Percentiles rank a stretch among this genome's conserved stretches.
These are phyloP conservation scores for Pachypanchax playfairii DNA, from an alignment of 2,113 vertebrate species.

Conservation along the genomic window DNA sequence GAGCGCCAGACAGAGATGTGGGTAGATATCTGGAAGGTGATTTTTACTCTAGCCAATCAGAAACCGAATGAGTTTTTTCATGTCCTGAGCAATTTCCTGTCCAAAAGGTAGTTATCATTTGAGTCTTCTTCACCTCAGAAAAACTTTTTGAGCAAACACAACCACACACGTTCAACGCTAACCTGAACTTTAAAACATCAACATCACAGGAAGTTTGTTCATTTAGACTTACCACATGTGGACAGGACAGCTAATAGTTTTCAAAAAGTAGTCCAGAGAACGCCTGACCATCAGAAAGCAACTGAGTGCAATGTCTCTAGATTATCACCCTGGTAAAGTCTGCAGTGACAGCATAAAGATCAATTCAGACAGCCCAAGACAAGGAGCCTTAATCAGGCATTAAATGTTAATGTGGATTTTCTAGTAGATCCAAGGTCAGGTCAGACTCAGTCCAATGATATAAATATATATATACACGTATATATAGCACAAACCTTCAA, in stretches of 20 bases:
- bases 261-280: slow-evolving; percentile 22
- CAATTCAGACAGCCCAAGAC: slow-evolving; percentile 52
- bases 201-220: slow-evolving; percentile 23
- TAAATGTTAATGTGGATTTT: slow-evolving; percentile 69
- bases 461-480: slow-evolving; percentile 40
- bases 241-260: slow-evolving; percentile 56
- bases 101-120: slow-evolving; percentile 27
- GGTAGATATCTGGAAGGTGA: slow-evolving; percentile 14
- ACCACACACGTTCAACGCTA: slow-evolving; percentile 28
- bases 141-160: slow-evolving; percentile 26
- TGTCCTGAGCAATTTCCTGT: slow-evolving; percentile 47
- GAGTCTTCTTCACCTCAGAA: slow-evolving; percentile 37
- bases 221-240: slow-evolving; percentile 35
- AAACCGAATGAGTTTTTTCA: slow-evolving; percentile 42
- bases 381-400: slow-evolving; percentile 60
- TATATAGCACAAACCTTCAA: slow-evolving; percentile 77
- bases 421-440: slow-evolving; percentile 59
- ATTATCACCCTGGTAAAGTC: slow-evolving; percentile 34
- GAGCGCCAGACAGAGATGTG: slow-evolving; percentile 45
- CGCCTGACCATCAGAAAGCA: slow-evolving; percentile 22
- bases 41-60: slow-evolving; percentile 53
- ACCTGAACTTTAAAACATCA: slow-evolving; percentile 17
- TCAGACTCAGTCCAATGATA: slow-evolving; percentile 55
- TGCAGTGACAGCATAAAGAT: slow-evolving; percentile 38
- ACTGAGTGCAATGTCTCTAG: slow-evolving; percentile 41